Evolutionary conservation across 30 jellyfish, hydroid and myxozoan species (phyloP), one percentile per base, ranked within the genome.

Genomic region (Haliclystus octoradiatus): DNA sequence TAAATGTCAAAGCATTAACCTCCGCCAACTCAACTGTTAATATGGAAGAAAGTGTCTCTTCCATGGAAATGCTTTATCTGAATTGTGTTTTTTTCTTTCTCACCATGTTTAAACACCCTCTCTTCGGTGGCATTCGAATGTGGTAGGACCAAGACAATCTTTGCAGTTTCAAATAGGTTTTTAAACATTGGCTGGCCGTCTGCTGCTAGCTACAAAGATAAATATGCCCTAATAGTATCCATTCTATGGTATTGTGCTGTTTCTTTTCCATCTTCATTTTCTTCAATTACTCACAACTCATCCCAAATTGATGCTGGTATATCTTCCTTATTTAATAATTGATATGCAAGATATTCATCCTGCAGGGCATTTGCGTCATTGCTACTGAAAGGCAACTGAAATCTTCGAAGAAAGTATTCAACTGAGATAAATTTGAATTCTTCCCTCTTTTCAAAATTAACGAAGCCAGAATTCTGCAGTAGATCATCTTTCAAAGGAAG

Each of bases 321-420:
- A 19, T 79, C 93, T 57, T 33, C 46, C 26, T 81, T 78, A 22
- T 30, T 28, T 30, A 81, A 28, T 61, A 69, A 22, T n/a, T 81
- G 93, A 34, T 63, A 81, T 49, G 75, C 78, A 35, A 53, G 26
- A 28, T 67, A 83, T 57, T 76, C 78, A 5, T 79, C 90, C 61
- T 72, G 70, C 49, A 81, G 57, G 49, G n/a, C 94, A 49, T 19
- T 47, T 33, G 72, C 64, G 9, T n/a, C n/a, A n/a, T n/a, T n/a
- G n/a, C n/a, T n/a, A n/a, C 27, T 35, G 35, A 15, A 68, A 50
- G 78, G 68, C 61, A 81, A 27, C 50, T 67, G 25, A 19, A 62
- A 33, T 3, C 15, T 40, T 83, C 75, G 35, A 30, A 34, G 49
- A 81, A 81, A 62, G 57, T 53, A 81, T 29, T 75, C 65, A 13